Percentiles rank a stretch among this genome's conserved stretches.
phyloP scores from a whole-genome alignment of 64 coral and sea anemone genomes.

The Dendrophyllia cribrosa region DNA sequence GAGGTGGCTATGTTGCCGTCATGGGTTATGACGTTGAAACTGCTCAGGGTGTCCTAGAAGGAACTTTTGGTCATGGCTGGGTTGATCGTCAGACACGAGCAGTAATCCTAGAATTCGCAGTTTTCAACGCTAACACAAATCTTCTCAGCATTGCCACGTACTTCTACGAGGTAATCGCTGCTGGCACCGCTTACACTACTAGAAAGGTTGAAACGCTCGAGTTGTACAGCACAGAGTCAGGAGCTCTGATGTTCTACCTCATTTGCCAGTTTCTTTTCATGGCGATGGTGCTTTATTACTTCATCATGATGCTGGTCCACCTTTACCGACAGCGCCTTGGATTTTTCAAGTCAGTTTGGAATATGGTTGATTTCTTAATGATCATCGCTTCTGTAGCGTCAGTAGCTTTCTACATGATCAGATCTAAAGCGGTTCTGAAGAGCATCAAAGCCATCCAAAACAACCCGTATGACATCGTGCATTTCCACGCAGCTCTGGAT shows the following conservation, averaged over 20 bases:
- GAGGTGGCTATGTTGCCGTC: constrained; percentile 13
- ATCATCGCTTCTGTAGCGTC: neutral
- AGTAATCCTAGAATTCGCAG: neutral
- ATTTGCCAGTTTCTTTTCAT: constrained; percentile 32
- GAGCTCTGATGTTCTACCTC: constrained; percentile 4
- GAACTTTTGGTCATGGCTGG: constrained; percentile 7
- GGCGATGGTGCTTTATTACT: constrained; percentile 14
- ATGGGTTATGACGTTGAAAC: constrained; percentile 10
- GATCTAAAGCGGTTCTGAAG: neutral
- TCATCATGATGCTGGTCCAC: neutral
- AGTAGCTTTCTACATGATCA: constrained; percentile 12
- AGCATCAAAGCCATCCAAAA: neutral
- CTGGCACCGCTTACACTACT: neutral
- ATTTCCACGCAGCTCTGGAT: neutral
- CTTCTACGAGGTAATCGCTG: neutral
- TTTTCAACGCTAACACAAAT: constrained; percentile 14
- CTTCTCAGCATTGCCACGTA: constrained; percentile 11
- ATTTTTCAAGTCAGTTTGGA: constrained; percentile 29
- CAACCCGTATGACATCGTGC: constrained; percentile 1
- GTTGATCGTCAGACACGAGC: constrained; percentile 24
- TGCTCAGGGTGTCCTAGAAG: neutral
- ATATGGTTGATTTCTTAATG: constrained; percentile 23
- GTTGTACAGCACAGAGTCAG: constrained; percentile 26
- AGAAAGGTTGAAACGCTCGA: constrained; percentile 8
- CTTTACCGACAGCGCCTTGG: constrained; percentile 1